Conservation (phyloP, 2,888 invertebrate species). For the Himalopsyche tibetana region DNA sequence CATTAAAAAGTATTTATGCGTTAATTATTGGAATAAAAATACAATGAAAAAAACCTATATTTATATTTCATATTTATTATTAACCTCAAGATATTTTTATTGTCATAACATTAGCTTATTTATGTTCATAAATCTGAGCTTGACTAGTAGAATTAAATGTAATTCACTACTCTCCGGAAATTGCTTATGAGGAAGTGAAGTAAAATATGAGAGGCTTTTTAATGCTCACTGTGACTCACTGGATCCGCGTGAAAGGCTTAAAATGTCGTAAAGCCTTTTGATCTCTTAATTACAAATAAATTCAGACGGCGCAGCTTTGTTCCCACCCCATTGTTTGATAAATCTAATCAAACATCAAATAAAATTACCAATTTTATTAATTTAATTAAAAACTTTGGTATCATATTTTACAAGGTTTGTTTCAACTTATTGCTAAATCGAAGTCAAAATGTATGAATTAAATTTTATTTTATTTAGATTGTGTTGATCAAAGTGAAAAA, state of each 20-base stretch:
- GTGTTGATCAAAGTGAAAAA: too few relatives aligned
- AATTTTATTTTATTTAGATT: too few relatives aligned
- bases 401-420: conserved; percentile 1
- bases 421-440: not conserved
- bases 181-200: not conserved
- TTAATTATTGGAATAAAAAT: too few relatives aligned
- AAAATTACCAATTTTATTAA: conserved; percentile 14
- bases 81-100: not conserved
- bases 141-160: not conserved
- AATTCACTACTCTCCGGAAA: not conserved
- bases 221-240: not conserved
- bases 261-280: conserved; percentile 23
- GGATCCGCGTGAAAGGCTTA: not conserved
- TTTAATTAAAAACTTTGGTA: not conserved
- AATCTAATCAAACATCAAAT: conserved; percentile 29
- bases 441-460: too few relatives aligned
- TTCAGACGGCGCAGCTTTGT: not conserved
- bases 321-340: not conserved
- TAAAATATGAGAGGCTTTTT: conserved; percentile 10
- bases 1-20: too few relatives aligned
- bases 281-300: conserved; percentile 32
- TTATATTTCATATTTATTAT: too few relatives aligned
- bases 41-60: too few relatives aligned
- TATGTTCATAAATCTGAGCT: not conserved
- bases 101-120: not conserved